phyloP scores from a whole-genome alignment of 1,140 invertebrate species.

The Battus philenor region DNA sequence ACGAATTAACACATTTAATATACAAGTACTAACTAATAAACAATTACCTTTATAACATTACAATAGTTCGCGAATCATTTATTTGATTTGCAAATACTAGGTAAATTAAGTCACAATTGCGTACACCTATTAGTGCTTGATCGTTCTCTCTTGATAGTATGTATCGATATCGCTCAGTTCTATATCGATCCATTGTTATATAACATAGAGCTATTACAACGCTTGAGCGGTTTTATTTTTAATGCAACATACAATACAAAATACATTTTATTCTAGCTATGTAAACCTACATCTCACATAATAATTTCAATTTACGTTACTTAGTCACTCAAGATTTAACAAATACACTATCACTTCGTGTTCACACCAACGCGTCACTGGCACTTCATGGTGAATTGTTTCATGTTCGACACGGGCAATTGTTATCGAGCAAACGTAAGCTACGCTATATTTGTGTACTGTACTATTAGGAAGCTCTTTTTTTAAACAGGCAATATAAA shows the following conservation, averaged over 20 bases:
- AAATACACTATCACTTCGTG: too few species aligned
- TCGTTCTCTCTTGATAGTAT: constrained; percentile 8
- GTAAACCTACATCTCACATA: constrained; percentile 45
- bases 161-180: constrained; percentile 23
- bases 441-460: constrained; percentile 25
- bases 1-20: constrained; percentile 53
- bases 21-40: constrained; percentile 36
- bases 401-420: constrained; percentile 17
- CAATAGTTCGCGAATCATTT: constrained; percentile 44
- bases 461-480: constrained; percentile 53
- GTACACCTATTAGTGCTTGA: constrained; percentile 26
- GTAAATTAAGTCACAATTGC: constrained; percentile 32
- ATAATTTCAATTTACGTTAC: constrained; percentile 34
- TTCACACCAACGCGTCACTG: constrained; percentile 28
- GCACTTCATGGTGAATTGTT: constrained; percentile 21
- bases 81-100: constrained; percentile 35
- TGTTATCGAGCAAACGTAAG: constrained; percentile 42
- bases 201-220: constrained; percentile 23
- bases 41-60: constrained; percentile 46
- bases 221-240: constrained; percentile 33
- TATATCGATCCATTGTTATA: constrained; percentile 18
- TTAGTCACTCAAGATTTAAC: constrained; percentile 31
- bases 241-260: constrained; percentile 36
- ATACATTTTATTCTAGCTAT: constrained; percentile 42
- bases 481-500: constrained; percentile 20